Conservation (phyloP, 2,888 invertebrate species). For the Himalopsyche japonica region DNA sequence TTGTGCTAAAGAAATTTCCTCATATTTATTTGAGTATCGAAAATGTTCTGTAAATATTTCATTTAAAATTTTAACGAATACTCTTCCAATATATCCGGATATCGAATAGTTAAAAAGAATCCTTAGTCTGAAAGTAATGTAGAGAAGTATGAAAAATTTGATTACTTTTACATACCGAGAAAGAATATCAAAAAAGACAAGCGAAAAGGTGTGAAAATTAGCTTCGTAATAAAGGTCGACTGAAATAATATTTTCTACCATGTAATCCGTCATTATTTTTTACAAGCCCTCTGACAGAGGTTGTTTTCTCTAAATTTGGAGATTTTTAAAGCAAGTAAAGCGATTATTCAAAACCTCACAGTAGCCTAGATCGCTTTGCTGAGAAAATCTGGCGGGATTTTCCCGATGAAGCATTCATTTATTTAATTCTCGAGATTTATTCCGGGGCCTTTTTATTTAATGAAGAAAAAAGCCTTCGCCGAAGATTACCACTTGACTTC, state of each 20-base stretch:
- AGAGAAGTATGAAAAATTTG: too few species aligned
- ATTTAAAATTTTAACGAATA: too few species aligned
- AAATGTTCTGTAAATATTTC: too few species aligned
- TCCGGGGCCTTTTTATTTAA: constrained; percentile 39
- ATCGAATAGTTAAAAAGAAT: too few species aligned
- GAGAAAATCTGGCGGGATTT: constrained; percentile 11
- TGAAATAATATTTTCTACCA: neutral
- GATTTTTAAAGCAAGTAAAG: neutral
- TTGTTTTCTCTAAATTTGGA: neutral
- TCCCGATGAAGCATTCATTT: constrained; percentile 32
- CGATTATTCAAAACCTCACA: neutral
- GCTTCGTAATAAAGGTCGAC: neutral
- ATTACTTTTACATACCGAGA: too few species aligned
- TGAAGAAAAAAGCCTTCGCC: constrained; percentile 37
- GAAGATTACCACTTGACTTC: constrained; percentile 40
- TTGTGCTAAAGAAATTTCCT: too few species aligned
- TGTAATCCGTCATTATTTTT: neutral
- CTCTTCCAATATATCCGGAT: too few species aligned
- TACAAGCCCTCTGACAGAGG: neutral
- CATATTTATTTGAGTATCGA: too few species aligned
- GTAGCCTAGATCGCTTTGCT: neutral
- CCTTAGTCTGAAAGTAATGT: too few species aligned
- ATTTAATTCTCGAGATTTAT: constrained; percentile 39
- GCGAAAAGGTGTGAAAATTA: neutral
- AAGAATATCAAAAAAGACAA: neutral